Evolutionary conservation across 2,797 vertebrate genomes (phyloP).

Genomic region (Octomys mimax): DNA sequence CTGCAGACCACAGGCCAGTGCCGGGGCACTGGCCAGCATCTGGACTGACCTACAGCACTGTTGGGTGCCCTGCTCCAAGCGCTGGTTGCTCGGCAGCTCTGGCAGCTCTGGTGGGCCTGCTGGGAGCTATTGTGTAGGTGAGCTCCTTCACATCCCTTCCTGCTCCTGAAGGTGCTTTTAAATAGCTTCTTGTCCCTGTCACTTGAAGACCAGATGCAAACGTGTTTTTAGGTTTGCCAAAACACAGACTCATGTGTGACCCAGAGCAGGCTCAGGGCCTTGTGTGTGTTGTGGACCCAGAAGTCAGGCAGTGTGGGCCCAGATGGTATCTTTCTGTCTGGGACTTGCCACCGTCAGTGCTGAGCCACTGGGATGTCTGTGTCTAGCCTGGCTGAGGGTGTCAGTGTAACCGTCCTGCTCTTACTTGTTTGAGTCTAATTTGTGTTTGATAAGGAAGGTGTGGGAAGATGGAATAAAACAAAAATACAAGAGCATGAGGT

Average conservation of each 20-base stretch:
- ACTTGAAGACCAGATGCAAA: not conserved
- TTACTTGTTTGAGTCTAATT: not conserved
- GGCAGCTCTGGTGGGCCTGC: not conserved
- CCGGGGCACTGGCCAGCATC: too few relatives aligned
- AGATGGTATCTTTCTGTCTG: accelerated
- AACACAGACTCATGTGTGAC: accelerated
- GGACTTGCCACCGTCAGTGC: accelerated
- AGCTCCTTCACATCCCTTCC: not conserved
- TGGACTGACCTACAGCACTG: too few relatives aligned
- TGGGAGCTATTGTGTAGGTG: accelerated
- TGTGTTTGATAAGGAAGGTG: not conserved
- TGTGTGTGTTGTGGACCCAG: accelerated
- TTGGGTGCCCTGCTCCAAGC: not conserved
- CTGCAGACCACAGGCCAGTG: not conserved
- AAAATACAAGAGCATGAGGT: accelerated
- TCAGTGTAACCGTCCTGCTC: accelerated
- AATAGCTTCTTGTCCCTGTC: not conserved
- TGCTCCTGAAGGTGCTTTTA: not conserved
- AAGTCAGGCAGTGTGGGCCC: accelerated
- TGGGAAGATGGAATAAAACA: not conserved
- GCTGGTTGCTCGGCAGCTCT: too few relatives aligned
- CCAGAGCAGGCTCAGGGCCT: accelerated
- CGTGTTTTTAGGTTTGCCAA: not conserved
- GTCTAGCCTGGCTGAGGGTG: not conserved
- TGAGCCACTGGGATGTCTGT: accelerated